Percentiles rank a stretch among this genome's conserved stretches.
Conservation (phyloP, 2,113 vertebrate genomes). For the Crypturellus undulatus region DNA sequence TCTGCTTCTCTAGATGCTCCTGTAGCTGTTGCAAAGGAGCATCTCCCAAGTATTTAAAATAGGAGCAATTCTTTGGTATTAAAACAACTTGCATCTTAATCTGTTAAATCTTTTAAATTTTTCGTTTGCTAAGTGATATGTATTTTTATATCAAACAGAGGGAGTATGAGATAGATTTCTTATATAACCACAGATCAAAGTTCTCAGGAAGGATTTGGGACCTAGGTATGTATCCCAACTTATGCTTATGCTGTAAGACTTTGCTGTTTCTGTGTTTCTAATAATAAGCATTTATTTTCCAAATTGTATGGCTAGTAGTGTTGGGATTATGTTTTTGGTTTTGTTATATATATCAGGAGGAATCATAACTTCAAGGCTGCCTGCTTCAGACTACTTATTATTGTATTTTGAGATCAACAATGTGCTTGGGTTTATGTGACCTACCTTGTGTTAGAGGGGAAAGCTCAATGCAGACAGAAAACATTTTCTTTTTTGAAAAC, state of each 20-base stretch:
- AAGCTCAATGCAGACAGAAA: not conserved
- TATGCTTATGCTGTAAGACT: not conserved
- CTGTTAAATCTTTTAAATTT: not conserved
- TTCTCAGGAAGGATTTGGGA: not conserved
- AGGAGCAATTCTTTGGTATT: not conserved
- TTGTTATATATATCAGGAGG: not conserved
- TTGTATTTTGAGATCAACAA: not conserved
- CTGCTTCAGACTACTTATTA: not conserved
- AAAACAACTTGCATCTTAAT: not conserved
- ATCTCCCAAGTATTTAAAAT: not conserved
- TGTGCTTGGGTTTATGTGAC: not conserved
- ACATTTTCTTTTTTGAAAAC: not conserved
- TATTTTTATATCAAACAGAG: not conserved
- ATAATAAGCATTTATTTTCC: not conserved
- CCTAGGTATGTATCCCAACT: not conserved
- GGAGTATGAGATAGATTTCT: not conserved
- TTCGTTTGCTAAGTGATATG: not conserved
- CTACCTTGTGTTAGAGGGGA: not conserved
- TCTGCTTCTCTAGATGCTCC: not conserved
- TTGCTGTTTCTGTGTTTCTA: not conserved
- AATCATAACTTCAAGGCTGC: not conserved
- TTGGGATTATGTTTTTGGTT: not conserved
- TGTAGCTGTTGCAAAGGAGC: not conserved
- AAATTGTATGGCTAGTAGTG: not conserved
- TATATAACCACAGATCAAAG: too few relatives aligned